Conservation (phyloP, 2,797 vertebrate genomes). For the Squalus acanthias region DNA sequence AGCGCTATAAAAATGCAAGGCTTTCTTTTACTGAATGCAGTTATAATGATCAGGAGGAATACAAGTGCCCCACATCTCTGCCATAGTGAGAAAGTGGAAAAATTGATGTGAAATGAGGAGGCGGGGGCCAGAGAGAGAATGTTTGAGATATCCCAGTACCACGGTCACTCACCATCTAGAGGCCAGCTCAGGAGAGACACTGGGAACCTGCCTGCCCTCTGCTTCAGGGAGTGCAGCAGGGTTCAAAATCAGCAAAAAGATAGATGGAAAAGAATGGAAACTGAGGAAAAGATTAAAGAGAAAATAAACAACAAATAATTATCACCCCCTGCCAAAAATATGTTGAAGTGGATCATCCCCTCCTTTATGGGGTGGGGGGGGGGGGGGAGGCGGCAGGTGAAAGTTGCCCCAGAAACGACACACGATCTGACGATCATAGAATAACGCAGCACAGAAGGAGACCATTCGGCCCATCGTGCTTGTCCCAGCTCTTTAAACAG, state of each 20-base stretch:
- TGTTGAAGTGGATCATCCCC: background rate
- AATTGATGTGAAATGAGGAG: background rate
- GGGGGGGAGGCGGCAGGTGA: background rate
- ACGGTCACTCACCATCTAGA: background rate
- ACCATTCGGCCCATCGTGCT: background rate
- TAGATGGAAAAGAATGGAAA: background rate
- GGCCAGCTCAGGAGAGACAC: background rate
- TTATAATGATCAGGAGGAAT: background rate
- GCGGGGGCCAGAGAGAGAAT: background rate
- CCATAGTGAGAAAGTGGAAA: background rate
- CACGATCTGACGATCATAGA: too few species aligned
- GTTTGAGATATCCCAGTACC: background rate
- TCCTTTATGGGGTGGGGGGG: background rate
- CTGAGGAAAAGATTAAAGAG: background rate
- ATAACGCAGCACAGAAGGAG: background rate
- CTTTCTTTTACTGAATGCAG: background rate
- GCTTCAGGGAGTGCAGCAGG: background rate
- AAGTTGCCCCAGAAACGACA: background rate
- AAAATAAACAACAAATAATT: background rate
- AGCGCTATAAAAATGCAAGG: too few species aligned
- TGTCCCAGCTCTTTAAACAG: too few species aligned
- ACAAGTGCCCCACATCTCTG: background rate
- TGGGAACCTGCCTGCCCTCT: background rate
- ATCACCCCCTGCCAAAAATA: background rate
- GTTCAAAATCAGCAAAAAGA: background rate